These are phyloP conservation scores for Listronotus oregonensis DNA, from an alignment of 1,140 invertebrate species.

Conservation along the genomic window DNA sequence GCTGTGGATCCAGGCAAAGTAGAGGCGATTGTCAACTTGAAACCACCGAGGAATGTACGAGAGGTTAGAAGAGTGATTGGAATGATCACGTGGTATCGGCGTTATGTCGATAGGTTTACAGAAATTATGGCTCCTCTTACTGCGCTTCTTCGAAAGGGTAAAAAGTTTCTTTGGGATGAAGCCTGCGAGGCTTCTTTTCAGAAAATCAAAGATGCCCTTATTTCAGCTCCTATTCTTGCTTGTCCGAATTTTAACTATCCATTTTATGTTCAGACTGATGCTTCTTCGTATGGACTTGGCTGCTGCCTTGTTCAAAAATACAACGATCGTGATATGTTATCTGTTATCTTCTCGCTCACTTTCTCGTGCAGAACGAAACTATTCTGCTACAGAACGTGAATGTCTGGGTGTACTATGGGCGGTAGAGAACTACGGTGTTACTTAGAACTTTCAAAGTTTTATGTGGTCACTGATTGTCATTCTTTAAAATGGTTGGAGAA, in stretches of 20 bases:
- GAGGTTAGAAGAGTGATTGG: too few species aligned
- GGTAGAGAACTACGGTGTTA: conserved; percentile 56
- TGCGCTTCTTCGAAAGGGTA: too few species aligned
- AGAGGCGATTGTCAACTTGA: conserved; percentile 45
- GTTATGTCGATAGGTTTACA: too few species aligned
- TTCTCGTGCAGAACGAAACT: conserved; percentile 54
- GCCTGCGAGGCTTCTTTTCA: too few species aligned
- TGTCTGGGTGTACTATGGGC: conserved; percentile 58
- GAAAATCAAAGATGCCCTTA: too few species aligned
- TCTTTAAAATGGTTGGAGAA: conserved; percentile 56
- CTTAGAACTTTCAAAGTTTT: conserved; percentile 55
- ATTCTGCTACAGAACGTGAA: conserved; percentile 57
- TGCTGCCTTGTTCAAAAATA: conserved; percentile 34
- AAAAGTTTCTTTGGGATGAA: too few species aligned
- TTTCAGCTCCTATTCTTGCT: too few species aligned
- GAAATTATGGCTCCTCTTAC: too few species aligned
- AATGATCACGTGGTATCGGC: too few species aligned
- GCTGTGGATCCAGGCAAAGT: conserved; percentile 12
- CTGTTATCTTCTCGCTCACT: conserved; percentile 19
- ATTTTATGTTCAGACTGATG: conserved; percentile 46
- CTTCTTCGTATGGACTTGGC: conserved; percentile 37
- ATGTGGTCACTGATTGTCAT: conserved; percentile 58
- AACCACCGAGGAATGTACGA: too few species aligned
- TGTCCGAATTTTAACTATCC: conserved; percentile 39
- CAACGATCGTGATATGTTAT: conserved; percentile 17